These are phyloP conservation scores for Puntigrus tetrazona DNA, from an alignment of 2,113 vertebrate genomes.

Conservation along the genomic window DNA sequence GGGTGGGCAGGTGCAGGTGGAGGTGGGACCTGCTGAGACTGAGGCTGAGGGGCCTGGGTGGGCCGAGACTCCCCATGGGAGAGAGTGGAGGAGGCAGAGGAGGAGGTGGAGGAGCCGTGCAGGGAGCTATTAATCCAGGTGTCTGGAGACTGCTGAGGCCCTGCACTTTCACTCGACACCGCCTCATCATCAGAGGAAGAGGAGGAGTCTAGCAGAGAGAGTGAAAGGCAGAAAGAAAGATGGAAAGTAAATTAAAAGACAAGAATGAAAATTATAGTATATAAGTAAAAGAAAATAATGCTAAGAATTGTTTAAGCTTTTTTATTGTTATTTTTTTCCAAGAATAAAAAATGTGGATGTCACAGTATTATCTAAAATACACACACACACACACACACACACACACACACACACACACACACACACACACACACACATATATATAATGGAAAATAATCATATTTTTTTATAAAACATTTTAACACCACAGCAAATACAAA, in stretches of 20 bases:
- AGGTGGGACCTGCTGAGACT: slow-evolving; percentile 64
- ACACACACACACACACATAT: too few species aligned
- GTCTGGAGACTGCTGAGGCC: slow-evolving; percentile 88
- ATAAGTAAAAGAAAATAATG: not conserved
- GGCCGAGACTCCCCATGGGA: slow-evolving; percentile 86
- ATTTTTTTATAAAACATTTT: not conserved
- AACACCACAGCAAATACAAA: not conserved
- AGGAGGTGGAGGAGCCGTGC: slow-evolving; percentile 97
- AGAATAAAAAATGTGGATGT: not conserved
- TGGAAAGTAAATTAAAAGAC: not conserved
- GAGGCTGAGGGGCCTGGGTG: slow-evolving; percentile 77
- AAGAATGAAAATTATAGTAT: not conserved
- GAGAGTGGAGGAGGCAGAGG: slow-evolving; percentile 96
- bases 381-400: too few species aligned
- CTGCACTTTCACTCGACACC: slow-evolving; percentile 56
- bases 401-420: too few species aligned
- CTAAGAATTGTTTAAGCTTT: not conserved
- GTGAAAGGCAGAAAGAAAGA: not conserved
- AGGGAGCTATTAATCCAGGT: slow-evolving; percentile 94
- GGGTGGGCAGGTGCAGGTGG: slow-evolving; percentile 60
- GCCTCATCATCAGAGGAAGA: slow-evolving; percentile 96
- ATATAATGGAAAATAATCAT: too few species aligned
- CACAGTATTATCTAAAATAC: too few species aligned
- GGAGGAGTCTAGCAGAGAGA: slow-evolving; percentile 86
- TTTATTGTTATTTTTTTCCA: not conserved